These are phyloP conservation scores for Clamator glandarius DNA, from an alignment of 2,797 vertebrate genomes.

Conservation along the genomic window DNA sequence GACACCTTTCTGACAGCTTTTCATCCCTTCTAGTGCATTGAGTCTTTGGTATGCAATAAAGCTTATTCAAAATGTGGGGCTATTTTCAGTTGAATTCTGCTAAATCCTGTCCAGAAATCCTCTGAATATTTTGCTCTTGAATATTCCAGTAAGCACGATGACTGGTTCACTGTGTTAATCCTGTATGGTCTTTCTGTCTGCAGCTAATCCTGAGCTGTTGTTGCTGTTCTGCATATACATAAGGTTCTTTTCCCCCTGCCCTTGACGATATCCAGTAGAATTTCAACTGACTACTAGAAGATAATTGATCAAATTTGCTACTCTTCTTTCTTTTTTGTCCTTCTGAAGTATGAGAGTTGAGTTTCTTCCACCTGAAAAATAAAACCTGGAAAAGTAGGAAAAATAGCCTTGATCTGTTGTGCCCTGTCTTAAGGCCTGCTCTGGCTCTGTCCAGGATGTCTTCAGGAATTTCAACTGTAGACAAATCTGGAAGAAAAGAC, in stretches of 20 bases:
- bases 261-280: not conserved
- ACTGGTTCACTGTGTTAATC: slow-evolving; percentile 77
- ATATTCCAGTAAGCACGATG: slow-evolving; percentile 61
- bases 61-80: slow-evolving; percentile 4
- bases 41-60: not conserved
- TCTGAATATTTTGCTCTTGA: slow-evolving; percentile 61
- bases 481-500: no score
- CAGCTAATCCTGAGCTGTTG: slow-evolving; percentile 71
- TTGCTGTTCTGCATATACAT: slow-evolving; percentile 54
- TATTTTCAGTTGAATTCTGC: slow-evolving; percentile 35
- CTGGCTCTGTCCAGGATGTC: not conserved
- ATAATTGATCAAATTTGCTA: not conserved
- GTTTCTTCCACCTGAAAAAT: not conserved
- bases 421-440: not conserved
- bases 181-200: slow-evolving; percentile 66
- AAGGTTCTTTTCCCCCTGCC: not conserved
- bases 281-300: slow-evolving; percentile 2
- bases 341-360: not conserved
- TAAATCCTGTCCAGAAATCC: slow-evolving; percentile 61
- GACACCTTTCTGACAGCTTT: not conserved
- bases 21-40: not conserved
- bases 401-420: not conserved
- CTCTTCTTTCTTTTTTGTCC: not conserved
- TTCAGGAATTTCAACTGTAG: not conserved
- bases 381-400: not conserved